Evolutionary conservation across 2,113 vertebrate genomes (phyloP).

Genomic region (Callorhinus ursinus): DNA sequence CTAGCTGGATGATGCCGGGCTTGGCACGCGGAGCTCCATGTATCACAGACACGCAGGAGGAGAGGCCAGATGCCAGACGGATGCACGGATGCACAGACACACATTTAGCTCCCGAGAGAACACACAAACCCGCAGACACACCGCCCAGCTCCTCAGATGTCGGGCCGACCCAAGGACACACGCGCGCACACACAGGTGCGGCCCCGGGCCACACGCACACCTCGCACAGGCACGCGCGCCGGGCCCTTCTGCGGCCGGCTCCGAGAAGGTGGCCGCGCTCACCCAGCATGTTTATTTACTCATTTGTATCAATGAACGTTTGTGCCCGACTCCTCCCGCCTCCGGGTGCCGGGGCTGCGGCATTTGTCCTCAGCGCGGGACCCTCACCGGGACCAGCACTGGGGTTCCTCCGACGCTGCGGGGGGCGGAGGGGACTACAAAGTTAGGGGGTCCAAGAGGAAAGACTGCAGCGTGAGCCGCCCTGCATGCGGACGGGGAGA

Average conservation of each 20-base stretch:
- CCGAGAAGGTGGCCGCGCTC: slow-evolving; percentile 59
- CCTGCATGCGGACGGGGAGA: not conserved
- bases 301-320: slow-evolving; percentile 61
- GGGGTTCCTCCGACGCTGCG: not conserved
- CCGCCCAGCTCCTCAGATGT: not conserved
- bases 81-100: slow-evolving; percentile 8
- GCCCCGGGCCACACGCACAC: slow-evolving; percentile 59
- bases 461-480: not conserved
- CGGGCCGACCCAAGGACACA: not conserved
- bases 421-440: not conserved
- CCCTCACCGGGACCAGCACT: not conserved
- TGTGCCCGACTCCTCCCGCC: slow-evolving; percentile 50
- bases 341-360: not conserved
- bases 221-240: slow-evolving; percentile 9
- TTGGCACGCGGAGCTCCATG: not conserved
- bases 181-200: slow-evolving; percentile 53
- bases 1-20: not conserved
- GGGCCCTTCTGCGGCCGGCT: not conserved
- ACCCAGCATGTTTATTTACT: slow-evolving; percentile 62
- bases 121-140: not conserved
- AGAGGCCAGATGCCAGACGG: slow-evolving; percentile 28
- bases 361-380: not conserved
- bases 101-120: not conserved
- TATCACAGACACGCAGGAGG: not conserved
- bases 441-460: not conserved